phyloP scores from a whole-genome alignment of 2,888 invertebrate species.

The Oscheius sp. region DNA sequence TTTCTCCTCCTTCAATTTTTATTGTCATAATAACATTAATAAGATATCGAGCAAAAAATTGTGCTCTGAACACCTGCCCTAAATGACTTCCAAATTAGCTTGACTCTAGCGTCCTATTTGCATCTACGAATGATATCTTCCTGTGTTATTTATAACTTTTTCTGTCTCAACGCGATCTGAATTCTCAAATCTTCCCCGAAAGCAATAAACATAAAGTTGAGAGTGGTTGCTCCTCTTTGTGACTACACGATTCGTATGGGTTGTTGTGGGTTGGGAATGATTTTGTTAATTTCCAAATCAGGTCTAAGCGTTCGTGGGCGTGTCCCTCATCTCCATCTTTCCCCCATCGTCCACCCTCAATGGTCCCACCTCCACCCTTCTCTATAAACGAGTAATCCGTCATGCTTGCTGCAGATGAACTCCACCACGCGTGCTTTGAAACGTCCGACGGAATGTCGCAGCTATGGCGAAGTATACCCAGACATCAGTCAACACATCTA shows the following conservation, averaged over 20 bases:
- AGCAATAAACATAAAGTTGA: too few relatives aligned
- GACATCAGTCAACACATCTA: conserved; percentile 46
- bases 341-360: neutral
- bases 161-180: neutral
- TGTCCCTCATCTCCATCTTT: too few relatives aligned
- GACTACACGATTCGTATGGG: neutral
- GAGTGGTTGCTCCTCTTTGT: neutral
- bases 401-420: conserved; percentile 18
- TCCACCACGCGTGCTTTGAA: neutral
- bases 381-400: neutral
- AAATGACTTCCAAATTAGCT: too few relatives aligned
- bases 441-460: neutral
- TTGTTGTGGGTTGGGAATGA: too few relatives aligned
- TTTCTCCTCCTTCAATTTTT: too few relatives aligned
- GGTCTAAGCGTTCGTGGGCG: neutral
- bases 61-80: too few relatives aligned
- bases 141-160: too few relatives aligned
- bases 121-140: too few relatives aligned
- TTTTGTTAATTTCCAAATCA: neutral
- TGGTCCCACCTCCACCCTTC: neutral
- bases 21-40: too few relatives aligned
- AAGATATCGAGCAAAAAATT: too few relatives aligned
- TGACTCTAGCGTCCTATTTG: too few relatives aligned
- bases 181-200: too few relatives aligned
- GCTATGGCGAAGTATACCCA: conserved; percentile 30